Percentiles rank a stretch among this genome's conserved stretches.
These are phyloP conservation scores for Nycticryphes semicollaris DNA, from an alignment of 2,113 vertebrate species.

Conservation along the genomic window DNA sequence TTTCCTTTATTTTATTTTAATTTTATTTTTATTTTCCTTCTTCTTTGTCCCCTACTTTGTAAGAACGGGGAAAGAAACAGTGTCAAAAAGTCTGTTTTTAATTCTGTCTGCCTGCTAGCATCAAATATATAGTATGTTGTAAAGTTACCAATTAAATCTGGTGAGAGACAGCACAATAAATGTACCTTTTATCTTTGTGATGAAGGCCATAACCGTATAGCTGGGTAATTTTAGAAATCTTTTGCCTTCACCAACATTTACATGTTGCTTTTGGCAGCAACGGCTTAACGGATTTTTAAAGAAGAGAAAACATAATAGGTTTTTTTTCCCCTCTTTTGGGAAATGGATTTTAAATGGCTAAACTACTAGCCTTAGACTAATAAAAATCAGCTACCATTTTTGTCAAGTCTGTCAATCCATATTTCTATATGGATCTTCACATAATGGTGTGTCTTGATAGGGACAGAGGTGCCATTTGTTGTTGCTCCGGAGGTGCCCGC, in stretches of 20 bases:
- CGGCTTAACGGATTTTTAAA: constrained; percentile 79
- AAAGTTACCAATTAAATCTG: constrained; percentile 77
- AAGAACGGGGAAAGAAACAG: constrained; percentile 73
- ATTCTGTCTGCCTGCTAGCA: constrained; percentile 83
- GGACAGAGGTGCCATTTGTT: constrained; percentile 63
- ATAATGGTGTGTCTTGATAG: constrained; percentile 66
- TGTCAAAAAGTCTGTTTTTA: constrained; percentile 75
- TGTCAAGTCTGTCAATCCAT: constrained; percentile 76
- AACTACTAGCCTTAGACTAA: constrained; percentile 83
- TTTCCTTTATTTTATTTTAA: constrained; percentile 39
- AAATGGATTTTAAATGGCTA: constrained; percentile 84
- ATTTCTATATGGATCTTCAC: constrained; percentile 72
- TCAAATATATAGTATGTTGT: constrained; percentile 78
- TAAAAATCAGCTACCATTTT: constrained; percentile 76
- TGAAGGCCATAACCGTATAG: constrained; percentile 78
- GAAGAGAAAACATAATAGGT: constrained; percentile 74
- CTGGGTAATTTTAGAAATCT: constrained; percentile 76
- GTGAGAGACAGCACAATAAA: constrained; percentile 85
- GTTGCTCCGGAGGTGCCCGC: constrained; percentile 18
- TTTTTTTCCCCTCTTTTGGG: constrained; percentile 79
- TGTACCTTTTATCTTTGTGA: constrained; percentile 80
- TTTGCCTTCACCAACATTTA: constrained; percentile 82
- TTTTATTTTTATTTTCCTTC: constrained; percentile 41
- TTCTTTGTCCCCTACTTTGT: constrained; percentile 76
- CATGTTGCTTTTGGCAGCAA: constrained; percentile 80